A percentile compares a stretch with the other conserved stretches of the same genome.
Evolutionary conservation across 2,888 invertebrate genomes (phyloP).

Genomic region (Stratiomys singularior): DNA sequence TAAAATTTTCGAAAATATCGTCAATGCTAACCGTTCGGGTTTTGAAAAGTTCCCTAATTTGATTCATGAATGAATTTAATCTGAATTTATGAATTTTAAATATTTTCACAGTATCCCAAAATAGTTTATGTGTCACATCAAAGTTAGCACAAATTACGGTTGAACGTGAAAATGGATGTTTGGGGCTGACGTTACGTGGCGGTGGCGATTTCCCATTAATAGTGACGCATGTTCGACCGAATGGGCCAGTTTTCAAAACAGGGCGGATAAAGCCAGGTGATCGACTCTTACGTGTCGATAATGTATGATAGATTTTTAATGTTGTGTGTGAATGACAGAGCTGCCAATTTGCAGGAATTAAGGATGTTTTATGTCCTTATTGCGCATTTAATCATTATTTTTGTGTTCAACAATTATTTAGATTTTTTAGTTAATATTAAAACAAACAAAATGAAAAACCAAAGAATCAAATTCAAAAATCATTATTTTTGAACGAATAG

Average conservation of each 20-base stretch:
- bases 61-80: no score
- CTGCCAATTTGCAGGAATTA: conserved; percentile 1
- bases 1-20: not conserved
- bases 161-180: conserved; percentile 81
- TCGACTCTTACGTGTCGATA: conserved; percentile 86
- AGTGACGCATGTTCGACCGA: conserved; percentile 88
- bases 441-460: no score
- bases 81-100: not conserved
- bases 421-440: no score
- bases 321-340: conserved; percentile 12
- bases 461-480: no score
- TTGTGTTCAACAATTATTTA: no score
- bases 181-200: conserved; percentile 88
- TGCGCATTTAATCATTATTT: no score
- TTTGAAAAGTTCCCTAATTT: no score
- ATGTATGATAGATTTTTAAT: conserved; percentile 66
- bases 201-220: conserved; percentile 85
- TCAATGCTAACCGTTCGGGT: no score
- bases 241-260: conserved; percentile 90
- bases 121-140: conserved; percentile 78
- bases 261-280: conserved; percentile 92
- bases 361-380: no score
- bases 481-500: no score
- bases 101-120: conserved; percentile 72
- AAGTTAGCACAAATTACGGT: conserved; percentile 83